Evolutionary conservation across 2,113 vertebrate species (phyloP), one percentile per base, ranked within the genome.

Genomic region (Salminus brasiliensis): DNA sequence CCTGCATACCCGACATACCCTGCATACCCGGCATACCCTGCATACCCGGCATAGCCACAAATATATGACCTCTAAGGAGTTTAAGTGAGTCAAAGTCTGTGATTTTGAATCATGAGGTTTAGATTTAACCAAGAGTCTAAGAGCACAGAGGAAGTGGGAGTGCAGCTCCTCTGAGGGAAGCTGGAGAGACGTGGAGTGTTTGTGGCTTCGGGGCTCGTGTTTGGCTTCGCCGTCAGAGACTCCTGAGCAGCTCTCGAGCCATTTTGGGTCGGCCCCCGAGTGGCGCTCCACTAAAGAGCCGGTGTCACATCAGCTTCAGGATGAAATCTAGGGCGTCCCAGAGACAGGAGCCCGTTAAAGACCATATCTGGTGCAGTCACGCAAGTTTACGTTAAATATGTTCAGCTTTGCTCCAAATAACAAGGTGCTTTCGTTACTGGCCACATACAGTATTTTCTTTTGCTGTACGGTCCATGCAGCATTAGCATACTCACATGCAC

Each of bases 271-370:
- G 49, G 86, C 86, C 82, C 82, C 78, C 82, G 47, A 81, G 76
- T 82, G 85, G 78, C 53, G 80, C 78, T 83, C 79, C 63, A 57
- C 59, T 82, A 72, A 81, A 82, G 83, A 87, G 76, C 84, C 76
- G 79, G 69, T 84, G 79, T 89, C 79, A 73, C 39, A 84, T 82
- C 85, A 84, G 78, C 85, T 79, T 81, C 45, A 21, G 47, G 57
- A 72, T 74, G 68, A 87, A 66, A 83, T 72, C 72, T 87, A 78
- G 81, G 83, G 84, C 82, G 71, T 75, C 63, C n/a, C 52, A 69
- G 74, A 78, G 78, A 29, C 72, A 79, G 68, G 77, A 71, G 82
- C 27, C 16, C 18, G 6, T 5, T 83, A 6, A 8, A 63, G 30
- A 4, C 7, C 43, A 34, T 68, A n/a, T 30, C 27, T 29, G 59